Percentiles rank a stretch among this genome's conserved stretches.
Conservation (phyloP, 92 coral and sea anemone species). For the Muricea muricata region DNA sequence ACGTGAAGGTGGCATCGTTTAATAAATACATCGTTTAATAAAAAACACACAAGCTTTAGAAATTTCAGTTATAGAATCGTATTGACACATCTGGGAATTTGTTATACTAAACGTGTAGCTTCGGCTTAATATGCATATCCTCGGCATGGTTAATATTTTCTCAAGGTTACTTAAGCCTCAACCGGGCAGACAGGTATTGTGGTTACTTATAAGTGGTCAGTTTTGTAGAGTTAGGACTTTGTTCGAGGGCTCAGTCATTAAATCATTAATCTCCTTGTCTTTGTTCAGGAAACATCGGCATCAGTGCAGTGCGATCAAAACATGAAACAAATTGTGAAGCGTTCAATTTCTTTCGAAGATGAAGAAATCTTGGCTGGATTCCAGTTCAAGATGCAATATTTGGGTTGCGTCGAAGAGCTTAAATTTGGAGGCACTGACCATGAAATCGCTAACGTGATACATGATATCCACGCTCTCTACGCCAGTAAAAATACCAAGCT, state of each 20-base stretch:
- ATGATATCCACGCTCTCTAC: conserved; percentile 20
- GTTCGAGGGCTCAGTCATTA: neutral
- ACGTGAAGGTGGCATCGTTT: neutral
- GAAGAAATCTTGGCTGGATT: conserved; percentile 15
- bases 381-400: neutral
- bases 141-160: neutral
- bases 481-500: neutral
- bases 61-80: neutral
- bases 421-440: conserved; percentile 8
- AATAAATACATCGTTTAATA: neutral
- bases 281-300: neutral
- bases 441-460: conserved; percentile 33
- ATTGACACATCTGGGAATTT: neutral
- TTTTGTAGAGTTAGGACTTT: neutral
- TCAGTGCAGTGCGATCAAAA: neutral
- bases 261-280: neutral
- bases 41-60: neutral
- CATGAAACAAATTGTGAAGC: neutral
- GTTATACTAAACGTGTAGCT: neutral
- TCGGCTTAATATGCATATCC: neutral
- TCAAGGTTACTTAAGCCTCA: neutral
- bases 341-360: neutral
- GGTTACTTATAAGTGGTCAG: neutral
- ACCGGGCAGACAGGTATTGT: conserved; percentile 8
- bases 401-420: conserved; percentile 13